Percentiles rank a stretch among this genome's conserved stretches.
These are phyloP conservation scores for Taeniopygia guttata DNA, from an alignment of 2,797 vertebrate genomes.

Conservation along the genomic window DNA sequence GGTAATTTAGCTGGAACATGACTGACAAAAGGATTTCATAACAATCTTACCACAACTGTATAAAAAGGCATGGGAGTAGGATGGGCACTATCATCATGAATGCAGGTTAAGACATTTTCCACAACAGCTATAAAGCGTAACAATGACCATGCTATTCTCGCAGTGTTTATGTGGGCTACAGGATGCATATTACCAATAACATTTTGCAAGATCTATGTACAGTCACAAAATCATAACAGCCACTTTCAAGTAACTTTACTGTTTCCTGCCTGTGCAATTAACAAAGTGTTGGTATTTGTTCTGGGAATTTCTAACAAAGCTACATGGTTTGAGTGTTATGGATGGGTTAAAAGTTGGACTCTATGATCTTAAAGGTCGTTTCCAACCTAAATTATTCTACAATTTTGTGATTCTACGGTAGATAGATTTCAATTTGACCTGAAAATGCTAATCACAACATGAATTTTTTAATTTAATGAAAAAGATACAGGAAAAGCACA, in stretches of 20 bases:
- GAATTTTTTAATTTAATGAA: constrained; percentile 16
- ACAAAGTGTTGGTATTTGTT: constrained; percentile 35
- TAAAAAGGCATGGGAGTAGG: constrained; percentile 62
- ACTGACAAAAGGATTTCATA: constrained; percentile 65
- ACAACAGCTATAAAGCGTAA: constrained; percentile 60
- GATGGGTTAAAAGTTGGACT: not conserved
- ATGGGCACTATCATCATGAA: constrained; percentile 56
- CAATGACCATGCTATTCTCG: constrained; percentile 65
- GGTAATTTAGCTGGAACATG: constrained; percentile 66
- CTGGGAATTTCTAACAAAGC: constrained; percentile 27
- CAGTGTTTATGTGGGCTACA: constrained; percentile 40
- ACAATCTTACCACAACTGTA: constrained; percentile 67
- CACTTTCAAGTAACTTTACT: constrained; percentile 45
- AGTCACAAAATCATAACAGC: constrained; percentile 58
- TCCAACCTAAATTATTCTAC: not conserved
- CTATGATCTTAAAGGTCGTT: not conserved
- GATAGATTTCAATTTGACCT: not conserved
- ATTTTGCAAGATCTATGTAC: constrained; percentile 66
- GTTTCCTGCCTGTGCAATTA: constrained; percentile 41
- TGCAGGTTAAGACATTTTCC: constrained; percentile 60
- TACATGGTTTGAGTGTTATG: not conserved
- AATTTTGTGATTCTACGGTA: not conserved
- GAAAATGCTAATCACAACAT: constrained; percentile 13
- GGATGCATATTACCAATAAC: constrained; percentile 54
- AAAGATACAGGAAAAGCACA: constrained; percentile 5